These are phyloP conservation scores for Dolomedes plantarius DNA, from an alignment of 2,888 invertebrate species.

Conservation along the genomic window DNA sequence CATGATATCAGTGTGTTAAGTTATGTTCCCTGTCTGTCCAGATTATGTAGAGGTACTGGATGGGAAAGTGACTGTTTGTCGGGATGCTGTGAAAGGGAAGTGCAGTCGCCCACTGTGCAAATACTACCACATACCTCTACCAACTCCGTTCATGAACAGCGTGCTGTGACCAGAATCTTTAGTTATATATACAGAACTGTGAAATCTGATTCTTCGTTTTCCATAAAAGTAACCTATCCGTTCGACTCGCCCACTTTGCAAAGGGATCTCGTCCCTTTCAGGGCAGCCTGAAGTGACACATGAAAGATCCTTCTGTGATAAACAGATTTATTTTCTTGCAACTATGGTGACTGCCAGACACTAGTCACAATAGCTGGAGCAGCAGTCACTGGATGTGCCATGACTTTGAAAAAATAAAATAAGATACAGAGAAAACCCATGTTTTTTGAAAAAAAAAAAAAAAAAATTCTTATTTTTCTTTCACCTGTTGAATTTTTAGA, in stretches of 20 bases:
- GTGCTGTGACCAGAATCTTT: constrained; percentile 54
- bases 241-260: constrained; percentile 26
- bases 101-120: constrained; percentile 96
- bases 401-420: constrained; percentile 16
- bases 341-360: constrained; percentile 60
- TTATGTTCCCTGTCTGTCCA: constrained; percentile 78
- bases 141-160: constrained; percentile 65
- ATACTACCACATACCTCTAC: constrained; percentile 93
- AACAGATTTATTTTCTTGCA: constrained; percentile 72
- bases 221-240: constrained; percentile 33
- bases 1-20: too few species aligned
- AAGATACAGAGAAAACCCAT: constrained; percentile 7
- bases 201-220: constrained; percentile 36
- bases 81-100: constrained; percentile 95
- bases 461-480: constrained; percentile 23
- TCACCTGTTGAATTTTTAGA: constrained; percentile 56
- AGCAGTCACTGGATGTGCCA: constrained; percentile 51
- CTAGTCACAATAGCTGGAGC: constrained; percentile 58
- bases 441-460: constrained; percentile 16
- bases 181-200: neutral
- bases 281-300: constrained; percentile 30
- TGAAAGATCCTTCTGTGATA: constrained; percentile 66
- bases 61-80: constrained; percentile 96
- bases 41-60: constrained; percentile 97
- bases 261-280: constrained; percentile 15